Base-by-base conservation (phyloP, 2,797 vertebrate genomes). In the Coluber constrictor region DNA sequence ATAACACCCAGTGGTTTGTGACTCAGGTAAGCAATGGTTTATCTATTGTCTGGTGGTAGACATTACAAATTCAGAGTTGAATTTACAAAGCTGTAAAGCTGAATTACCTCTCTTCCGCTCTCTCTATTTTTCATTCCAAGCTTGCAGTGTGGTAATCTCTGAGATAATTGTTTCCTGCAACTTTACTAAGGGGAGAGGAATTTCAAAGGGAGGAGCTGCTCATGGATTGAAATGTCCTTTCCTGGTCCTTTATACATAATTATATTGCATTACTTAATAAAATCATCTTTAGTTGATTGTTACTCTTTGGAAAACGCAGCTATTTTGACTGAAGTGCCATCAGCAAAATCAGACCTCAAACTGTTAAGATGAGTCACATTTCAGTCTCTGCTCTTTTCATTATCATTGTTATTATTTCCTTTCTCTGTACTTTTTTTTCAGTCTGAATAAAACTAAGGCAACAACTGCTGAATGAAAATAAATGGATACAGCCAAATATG, bases 311-410 rank as follows among this genome's bases (percentile, higher is more conserved):
- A 86, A 63, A 88, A 93, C 95, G 96, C 95, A 95, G 94, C 94
- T 6, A 0, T 87, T 92, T 87, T 94, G n/a, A 89, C 1, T 3
- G 90, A 86, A 95, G 95, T 97, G 95, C 97, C 96, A 96, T 97
- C 96, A 97, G 94, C 95, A 96, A 95, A 93, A 92, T 92, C 96
- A 95, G 95, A 92, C 93, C 93, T 93, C 90, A 92, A 93, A 95
- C 0, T 0, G 95, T 90, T 4, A 93, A 54, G 95, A 96, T 96
- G 96, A 97, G 92, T 96, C 95, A 97, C 86, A 90, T 95, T 97
- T 96, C 93, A 29, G 51, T 93, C 95, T 97, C 96, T 95, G 97
- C 97, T 95, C 93, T 96, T 89, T 96, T 94, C 94, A 27, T 90
- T 51, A 10, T 25, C 32, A 25, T 25, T 43, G 4, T 55, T 56